Base-by-base conservation (phyloP, 2,888 invertebrate genomes). In the Sisyra terminalis region DNA sequence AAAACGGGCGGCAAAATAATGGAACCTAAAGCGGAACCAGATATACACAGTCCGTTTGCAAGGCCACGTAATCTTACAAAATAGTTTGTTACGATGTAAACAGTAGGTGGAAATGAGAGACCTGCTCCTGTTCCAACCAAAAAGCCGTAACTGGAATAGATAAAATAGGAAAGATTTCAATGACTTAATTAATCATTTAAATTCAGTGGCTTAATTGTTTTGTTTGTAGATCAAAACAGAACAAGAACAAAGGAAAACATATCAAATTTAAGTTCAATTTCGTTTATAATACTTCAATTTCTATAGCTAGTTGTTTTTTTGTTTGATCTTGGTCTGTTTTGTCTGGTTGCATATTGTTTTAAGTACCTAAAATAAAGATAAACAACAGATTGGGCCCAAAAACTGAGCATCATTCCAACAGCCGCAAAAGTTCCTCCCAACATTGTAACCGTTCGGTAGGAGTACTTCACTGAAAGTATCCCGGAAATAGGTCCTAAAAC, bases 71-170 rank as follows among this genome's bases (percentile, higher is more conserved):
- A 63, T 38, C 75, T 71, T 34, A 82, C 77, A 61, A 88, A 88
- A 63, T 88, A 88, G 45, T 84, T 84, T 40, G 86, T 86, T 49
- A 88, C 87, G 51, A 88, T 87, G 62, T 88, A 87, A 29, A 89
- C 86, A 0, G 88, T 88, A 2, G 88, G 87, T 1, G 88, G 88
- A 64, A 88, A 89, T 1, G 86, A 78, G 7, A 88, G 63, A 0
- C 88, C 88, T 1, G 87, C 87, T 6, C 88, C 88, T 31, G 77
- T 75, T 47, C 88, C 88, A 15, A 86, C 83, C 56, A 86, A 64
- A 10, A 83, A 71, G 40, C 87, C 87, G 62, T 85, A 87, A 62
- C 85, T 86, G 53, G 43, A 61, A 60, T 30, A 40, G 48, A 49
- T 37, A 35, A 48, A 31, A 43, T 14, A 42, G n/a, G 29, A 14